Conservation (phyloP, 2,113 vertebrate species). For the Gorilla gorilla region DNA sequence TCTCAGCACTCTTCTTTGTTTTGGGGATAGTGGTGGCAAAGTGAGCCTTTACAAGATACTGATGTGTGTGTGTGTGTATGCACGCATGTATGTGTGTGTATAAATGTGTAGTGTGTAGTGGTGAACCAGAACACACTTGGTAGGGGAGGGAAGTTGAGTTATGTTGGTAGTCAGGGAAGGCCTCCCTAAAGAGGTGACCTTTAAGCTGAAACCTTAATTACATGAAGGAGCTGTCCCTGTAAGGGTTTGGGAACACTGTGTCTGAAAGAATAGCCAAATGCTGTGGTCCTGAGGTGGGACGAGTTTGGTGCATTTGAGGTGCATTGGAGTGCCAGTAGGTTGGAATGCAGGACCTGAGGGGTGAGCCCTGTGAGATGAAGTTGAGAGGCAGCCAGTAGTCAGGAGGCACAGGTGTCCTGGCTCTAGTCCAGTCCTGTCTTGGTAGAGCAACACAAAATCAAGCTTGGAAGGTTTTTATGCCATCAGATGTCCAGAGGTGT, state of each 20-base stretch:
- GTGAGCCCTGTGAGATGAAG: neutral
- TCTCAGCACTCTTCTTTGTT: conserved; percentile 15
- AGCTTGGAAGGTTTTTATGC: neutral
- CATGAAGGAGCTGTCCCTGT: neutral
- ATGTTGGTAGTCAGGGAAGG: neutral
- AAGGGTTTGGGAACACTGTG: neutral
- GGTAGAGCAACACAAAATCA: neutral
- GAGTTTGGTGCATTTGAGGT: neutral
- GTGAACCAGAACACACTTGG: neutral
- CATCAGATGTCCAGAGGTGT: neutral
- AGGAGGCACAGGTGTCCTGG: neutral
- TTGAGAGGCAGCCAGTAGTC: neutral
- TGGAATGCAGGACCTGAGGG: neutral
- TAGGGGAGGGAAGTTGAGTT: neutral
- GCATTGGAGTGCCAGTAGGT: fast-evolving
- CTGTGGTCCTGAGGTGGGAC: neutral
- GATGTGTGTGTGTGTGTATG: neutral
- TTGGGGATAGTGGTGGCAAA: neutral
- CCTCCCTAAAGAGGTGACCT: neutral
- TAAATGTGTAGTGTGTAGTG: neutral
- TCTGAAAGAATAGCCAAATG: neutral
- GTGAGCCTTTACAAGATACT: neutral
- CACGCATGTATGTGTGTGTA: neutral
- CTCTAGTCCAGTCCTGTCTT: neutral
- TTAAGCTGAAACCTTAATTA: neutral